Percentiles rank a stretch among this genome's conserved stretches.
These are phyloP conservation scores for Poeciliopsis turneri DNA, from an alignment of 2,797 vertebrate species.

Conservation along the genomic window DNA sequence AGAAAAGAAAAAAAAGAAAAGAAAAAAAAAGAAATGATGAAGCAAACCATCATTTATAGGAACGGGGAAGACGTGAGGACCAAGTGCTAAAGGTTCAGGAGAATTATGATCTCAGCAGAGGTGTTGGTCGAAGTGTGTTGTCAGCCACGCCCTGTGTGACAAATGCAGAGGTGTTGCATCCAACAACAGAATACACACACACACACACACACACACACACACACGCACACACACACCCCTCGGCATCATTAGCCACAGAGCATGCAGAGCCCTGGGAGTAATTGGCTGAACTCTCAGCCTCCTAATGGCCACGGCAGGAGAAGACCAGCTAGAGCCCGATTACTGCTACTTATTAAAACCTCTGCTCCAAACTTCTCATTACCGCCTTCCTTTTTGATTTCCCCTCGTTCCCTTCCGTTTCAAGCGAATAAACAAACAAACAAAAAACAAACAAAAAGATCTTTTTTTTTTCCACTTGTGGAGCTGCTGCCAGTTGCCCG, in stretches of 20 bases:
- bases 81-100: background rate
- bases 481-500: background rate
- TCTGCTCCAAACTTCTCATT: background rate
- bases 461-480: background rate
- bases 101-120: constrained; percentile 37
- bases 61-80: constrained; percentile 1
- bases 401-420: constrained; percentile 3
- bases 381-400: background rate
- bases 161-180: constrained; percentile 32
- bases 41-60: background rate
- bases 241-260: constrained; percentile 68
- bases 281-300: constrained; percentile 72
- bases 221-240: background rate
- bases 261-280: constrained; percentile 62
- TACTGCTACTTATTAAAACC: constrained; percentile 23
- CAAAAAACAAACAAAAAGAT: background rate
- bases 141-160: constrained; percentile 19
- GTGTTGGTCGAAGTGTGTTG: constrained; percentile 16
- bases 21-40: background rate
- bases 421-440: background rate
- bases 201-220: constrained; percentile 7
- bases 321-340: constrained; percentile 21
- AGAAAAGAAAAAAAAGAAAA: background rate
- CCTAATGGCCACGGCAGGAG: constrained; percentile 55
- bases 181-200: constrained; percentile 25